Conservation (phyloP, 2,113 vertebrate species). For the Microcebus tavaratra region DNA sequence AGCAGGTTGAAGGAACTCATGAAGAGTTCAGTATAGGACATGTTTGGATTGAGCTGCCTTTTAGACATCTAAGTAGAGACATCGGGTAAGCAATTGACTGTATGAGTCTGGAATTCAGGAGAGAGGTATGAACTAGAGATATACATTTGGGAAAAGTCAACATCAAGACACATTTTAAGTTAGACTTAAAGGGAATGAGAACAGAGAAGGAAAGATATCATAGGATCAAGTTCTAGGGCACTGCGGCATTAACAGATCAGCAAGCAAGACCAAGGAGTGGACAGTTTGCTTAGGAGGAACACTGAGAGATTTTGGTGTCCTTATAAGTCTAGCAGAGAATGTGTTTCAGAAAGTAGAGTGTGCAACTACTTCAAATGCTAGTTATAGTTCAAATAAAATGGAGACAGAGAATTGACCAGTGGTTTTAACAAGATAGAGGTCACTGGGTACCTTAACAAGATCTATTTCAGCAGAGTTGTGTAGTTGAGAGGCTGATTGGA, state of each 20-base stretch:
- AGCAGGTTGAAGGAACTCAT: background rate
- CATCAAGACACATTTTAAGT: background rate
- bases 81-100: background rate
- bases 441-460: background rate
- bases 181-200: background rate
- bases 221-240: background rate
- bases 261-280: background rate
- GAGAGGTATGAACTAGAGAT: background rate
- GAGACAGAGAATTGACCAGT: background rate
- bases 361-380: background rate
- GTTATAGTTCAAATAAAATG: background rate
- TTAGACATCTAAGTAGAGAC: background rate
- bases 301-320: background rate
- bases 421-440: background rate
- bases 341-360: background rate
- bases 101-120: background rate
- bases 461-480: background rate
- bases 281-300: background rate
- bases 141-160: background rate
- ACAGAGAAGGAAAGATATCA: background rate
- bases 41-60: background rate
- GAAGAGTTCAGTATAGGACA: background rate
- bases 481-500: background rate
- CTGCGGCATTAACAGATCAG: background rate
- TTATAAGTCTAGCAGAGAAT: background rate